A percentile compares a stretch with the other conserved stretches of the same genome.
phyloP scores from a whole-genome alignment of 2,113 vertebrate species.

The Aix galericulata region DNA sequence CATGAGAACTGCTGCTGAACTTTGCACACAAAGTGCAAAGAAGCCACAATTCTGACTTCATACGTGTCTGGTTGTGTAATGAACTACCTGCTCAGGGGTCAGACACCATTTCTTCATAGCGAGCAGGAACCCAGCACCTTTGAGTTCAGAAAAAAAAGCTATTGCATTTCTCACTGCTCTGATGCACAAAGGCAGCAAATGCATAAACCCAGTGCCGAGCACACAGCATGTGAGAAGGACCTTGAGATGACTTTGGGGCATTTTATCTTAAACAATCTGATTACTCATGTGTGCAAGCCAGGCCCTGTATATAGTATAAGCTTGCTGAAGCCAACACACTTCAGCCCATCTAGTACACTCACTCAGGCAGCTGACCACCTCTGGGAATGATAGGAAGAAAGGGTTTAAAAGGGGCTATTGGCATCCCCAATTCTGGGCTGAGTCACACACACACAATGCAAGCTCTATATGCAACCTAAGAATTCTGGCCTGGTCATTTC shows the following conservation, averaged over 20 bases:
- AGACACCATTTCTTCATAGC: accelerated
- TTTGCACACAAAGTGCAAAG: not conserved
- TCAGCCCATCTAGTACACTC: not conserved
- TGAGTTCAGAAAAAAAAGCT: accelerated
- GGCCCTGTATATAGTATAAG: accelerated
- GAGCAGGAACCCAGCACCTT: accelerated
- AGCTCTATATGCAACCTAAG: not conserved
- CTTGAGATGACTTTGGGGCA: constrained; percentile 33
- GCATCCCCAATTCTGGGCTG: not conserved
- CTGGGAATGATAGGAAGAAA: not conserved
- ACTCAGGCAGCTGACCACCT: not conserved
- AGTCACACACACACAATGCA: not conserved
- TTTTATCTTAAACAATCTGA: not conserved
- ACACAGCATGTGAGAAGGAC: not conserved
- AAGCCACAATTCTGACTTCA: not conserved
- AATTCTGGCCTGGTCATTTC: not conserved
- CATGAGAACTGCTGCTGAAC: not conserved
- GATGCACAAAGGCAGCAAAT: not conserved
- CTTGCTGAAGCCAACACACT: not conserved
- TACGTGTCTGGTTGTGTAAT: accelerated
- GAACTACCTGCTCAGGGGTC: not conserved
- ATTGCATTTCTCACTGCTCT: accelerated
- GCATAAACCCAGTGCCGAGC: accelerated
- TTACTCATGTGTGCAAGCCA: not conserved
- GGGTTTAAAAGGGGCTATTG: not conserved